phyloP scores from a whole-genome alignment of 2,888 invertebrate genomes.

The Keiferia lycopersicella region DNA sequence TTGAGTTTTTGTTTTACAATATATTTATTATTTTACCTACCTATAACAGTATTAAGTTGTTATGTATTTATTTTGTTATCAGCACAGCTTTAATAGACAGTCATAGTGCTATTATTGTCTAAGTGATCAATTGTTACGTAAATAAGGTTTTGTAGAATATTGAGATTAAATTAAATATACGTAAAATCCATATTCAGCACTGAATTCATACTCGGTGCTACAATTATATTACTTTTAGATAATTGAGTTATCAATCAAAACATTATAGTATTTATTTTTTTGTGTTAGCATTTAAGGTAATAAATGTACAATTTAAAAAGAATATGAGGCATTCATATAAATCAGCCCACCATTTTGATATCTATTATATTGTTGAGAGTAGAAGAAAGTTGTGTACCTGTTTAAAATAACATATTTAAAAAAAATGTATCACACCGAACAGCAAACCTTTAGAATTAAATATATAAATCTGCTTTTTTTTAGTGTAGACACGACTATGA shows the following conservation, averaged over 20 bases:
- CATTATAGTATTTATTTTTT: background rate
- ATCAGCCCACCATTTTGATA: too few species aligned
- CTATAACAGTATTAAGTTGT: background rate
- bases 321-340: too few species aligned
- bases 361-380: too few species aligned
- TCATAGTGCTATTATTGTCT: background rate
- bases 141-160: background rate
- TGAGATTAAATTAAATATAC: background rate
- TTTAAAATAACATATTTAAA: too few species aligned
- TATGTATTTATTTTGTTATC: background rate
- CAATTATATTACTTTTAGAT: background rate
- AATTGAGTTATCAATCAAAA: background rate
- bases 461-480: too few species aligned
- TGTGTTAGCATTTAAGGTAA: background rate
- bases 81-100: background rate
- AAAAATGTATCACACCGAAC: too few species aligned
- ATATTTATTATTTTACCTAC: too few species aligned
- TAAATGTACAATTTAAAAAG: too few species aligned
- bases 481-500: too few species aligned
- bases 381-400: too few species aligned
- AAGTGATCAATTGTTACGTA: background rate
- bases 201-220: conserved; percentile 30
- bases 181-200: conserved; percentile 15
- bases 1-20: too few species aligned
- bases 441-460: too few species aligned